Evolutionary conservation across 2,888 invertebrate genomes (phyloP).

Genomic region (Melinopterus prodromus): DNA sequence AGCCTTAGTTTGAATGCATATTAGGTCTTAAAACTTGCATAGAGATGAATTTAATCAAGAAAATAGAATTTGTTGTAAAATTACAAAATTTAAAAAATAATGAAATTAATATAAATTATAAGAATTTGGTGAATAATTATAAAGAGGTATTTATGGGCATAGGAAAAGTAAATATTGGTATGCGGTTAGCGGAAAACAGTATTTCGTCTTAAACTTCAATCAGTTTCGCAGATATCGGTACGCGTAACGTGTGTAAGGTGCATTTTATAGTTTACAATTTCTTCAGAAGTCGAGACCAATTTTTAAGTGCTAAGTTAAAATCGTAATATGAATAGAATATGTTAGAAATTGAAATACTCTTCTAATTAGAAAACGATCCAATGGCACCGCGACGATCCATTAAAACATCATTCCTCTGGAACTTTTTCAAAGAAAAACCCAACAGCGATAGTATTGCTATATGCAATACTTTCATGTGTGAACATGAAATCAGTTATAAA

Average conservation of each 20-base stretch:
- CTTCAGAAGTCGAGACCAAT: background rate
- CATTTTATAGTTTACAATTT: background rate
- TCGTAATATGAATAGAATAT: background rate
- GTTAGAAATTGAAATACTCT: background rate
- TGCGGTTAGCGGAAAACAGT: too few relatives aligned
- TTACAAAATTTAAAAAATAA: too few relatives aligned
- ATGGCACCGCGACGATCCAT: constrained; percentile 4
- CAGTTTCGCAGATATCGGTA: too few relatives aligned
- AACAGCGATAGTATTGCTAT: constrained; percentile 8
- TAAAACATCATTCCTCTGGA: constrained; percentile 9
- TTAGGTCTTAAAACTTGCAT: too few relatives aligned
- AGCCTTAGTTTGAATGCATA: too few relatives aligned
- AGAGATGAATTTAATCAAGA: too few relatives aligned
- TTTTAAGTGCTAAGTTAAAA: background rate
- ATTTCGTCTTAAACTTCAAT: too few relatives aligned
- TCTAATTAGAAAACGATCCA: background rate
- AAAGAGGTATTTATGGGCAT: too few relatives aligned
- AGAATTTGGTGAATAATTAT: too few relatives aligned
- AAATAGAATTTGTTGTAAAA: too few relatives aligned
- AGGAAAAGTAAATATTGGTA: too few relatives aligned
- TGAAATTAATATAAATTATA: too few relatives aligned
- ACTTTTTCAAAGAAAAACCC: constrained; percentile 12
- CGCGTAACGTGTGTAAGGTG: background rate
- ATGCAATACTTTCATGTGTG: constrained; percentile 12
- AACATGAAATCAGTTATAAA: constrained; percentile 13